Evolutionary conservation across 2,113 vertebrate species (phyloP).

Genomic region (Clarias macrocephalus): DNA sequence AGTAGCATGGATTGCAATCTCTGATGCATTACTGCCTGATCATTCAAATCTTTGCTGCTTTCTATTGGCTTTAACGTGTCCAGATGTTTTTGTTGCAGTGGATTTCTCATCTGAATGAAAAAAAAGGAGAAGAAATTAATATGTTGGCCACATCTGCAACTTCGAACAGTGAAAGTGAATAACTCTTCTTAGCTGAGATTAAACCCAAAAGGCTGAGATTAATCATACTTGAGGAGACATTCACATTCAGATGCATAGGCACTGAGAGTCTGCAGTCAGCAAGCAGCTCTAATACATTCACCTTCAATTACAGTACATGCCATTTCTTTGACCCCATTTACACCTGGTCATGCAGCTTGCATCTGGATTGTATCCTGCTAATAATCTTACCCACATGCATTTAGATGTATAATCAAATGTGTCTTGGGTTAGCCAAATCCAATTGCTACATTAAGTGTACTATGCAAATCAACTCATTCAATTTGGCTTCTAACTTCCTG

Average conservation of each 20-base stretch:
- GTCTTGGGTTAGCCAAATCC: background rate
- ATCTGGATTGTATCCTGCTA: background rate
- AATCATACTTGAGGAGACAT: constrained; percentile 1
- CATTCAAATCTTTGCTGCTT: background rate
- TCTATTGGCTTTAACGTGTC: constrained; percentile 2
- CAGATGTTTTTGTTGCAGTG: constrained; percentile 38
- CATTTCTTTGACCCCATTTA: constrained; percentile 7
- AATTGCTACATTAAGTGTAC: background rate
- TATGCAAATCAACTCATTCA: background rate
- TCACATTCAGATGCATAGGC: constrained; percentile 20
- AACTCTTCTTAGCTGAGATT: constrained; percentile 25
- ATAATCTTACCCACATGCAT: constrained; percentile 19
- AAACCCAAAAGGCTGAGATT: constrained; percentile 8
- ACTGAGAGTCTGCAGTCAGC: background rate
- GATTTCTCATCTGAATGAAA: constrained; percentile 18
- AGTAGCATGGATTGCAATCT: background rate
- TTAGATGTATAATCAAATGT: constrained; percentile 8
- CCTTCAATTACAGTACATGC: background rate
- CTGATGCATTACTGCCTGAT: background rate
- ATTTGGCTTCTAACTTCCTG: background rate
- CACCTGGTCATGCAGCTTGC: background rate
- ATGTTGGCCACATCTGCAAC: constrained; percentile 32
- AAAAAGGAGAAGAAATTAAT: constrained; percentile 8
- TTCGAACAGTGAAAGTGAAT: constrained; percentile 22
- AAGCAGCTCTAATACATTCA: constrained; percentile 15